Percentiles rank a stretch among this genome's conserved stretches.
These are phyloP conservation scores for Phrynocephalus versicolor DNA, from an alignment of 2,113 vertebrate species.

Conservation along the genomic window DNA sequence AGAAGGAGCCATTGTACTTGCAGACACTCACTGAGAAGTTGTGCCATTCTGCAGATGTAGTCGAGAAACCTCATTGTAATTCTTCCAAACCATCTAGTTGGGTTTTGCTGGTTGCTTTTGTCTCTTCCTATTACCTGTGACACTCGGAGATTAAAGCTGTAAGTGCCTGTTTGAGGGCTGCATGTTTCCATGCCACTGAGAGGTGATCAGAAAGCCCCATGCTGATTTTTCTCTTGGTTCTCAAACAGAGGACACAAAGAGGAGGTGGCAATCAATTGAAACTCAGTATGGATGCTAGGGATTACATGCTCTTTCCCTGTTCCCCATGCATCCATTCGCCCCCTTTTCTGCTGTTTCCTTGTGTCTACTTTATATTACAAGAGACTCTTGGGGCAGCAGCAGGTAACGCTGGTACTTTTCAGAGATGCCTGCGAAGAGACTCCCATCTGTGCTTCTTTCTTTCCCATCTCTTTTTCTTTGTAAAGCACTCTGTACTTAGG, in stretches of 20 bases:
- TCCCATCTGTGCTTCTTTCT: no score
- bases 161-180: background rate
- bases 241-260: conserved; percentile 2
- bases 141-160: background rate
- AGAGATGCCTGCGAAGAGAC: background rate
- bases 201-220: background rate
- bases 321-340: background rate
- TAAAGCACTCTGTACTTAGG: background rate
- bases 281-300: background rate
- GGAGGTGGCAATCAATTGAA: conserved; percentile 2
- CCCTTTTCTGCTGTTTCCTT: background rate
- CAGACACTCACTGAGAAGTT: background rate
- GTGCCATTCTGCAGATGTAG: background rate
- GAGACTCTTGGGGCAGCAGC: background rate
- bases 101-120: background rate
- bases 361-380: background rate
- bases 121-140: background rate
- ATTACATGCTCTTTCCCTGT: background rate
- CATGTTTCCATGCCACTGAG: background rate
- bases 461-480: background rate
- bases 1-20: background rate
- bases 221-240: background rate
- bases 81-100: background rate
- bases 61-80: background rate
- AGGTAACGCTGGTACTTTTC: background rate